Evolutionary conservation across 2,888 invertebrate species (phyloP).

Genomic region (Hypena proboscidalis): DNA sequence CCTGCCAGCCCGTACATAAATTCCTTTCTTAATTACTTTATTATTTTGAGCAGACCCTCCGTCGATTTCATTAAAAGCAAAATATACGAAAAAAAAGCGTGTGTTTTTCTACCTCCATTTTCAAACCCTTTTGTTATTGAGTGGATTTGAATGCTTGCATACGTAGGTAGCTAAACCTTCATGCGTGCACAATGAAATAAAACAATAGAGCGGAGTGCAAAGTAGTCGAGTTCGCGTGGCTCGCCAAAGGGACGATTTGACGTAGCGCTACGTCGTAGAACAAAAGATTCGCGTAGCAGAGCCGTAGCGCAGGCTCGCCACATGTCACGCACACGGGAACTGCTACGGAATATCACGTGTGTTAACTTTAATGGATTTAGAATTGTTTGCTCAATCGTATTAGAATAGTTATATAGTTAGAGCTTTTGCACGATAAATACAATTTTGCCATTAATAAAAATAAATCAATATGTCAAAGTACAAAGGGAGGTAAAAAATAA

Average conservation of each 20-base stretch:
- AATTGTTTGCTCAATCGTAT: slow-evolving; percentile 31
- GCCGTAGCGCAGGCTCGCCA: slow-evolving; percentile 11
- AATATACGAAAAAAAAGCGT: too few species aligned
- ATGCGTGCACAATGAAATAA: slow-evolving; percentile 13
- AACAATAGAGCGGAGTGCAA: slow-evolving; percentile 11
- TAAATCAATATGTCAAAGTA: too few species aligned
- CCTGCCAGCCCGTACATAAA: background rate
- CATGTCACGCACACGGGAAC: slow-evolving; percentile 20
- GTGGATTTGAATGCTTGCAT: too few species aligned
- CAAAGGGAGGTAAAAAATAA: slow-evolving; percentile 18
- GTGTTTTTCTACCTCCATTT: too few species aligned
- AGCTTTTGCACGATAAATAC: too few species aligned
- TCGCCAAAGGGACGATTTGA: slow-evolving; percentile 13
- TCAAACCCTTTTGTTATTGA: slow-evolving; percentile 8
- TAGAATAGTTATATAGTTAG: too few species aligned
- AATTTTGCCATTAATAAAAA: too few species aligned
- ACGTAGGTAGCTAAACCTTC: slow-evolving; percentile 20
- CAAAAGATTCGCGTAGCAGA: slow-evolving; percentile 20
- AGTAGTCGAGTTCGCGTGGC: slow-evolving; percentile 1
- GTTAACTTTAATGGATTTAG: slow-evolving; percentile 31
- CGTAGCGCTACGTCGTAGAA: slow-evolving; percentile 15
- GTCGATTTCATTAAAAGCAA: too few species aligned
- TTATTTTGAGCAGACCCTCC: background rate
- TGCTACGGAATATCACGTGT: slow-evolving; percentile 18
- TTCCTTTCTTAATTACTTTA: background rate